These are phyloP conservation scores for Lepus americanus DNA, from an alignment of 2,113 vertebrate genomes.

Conservation along the genomic window DNA sequence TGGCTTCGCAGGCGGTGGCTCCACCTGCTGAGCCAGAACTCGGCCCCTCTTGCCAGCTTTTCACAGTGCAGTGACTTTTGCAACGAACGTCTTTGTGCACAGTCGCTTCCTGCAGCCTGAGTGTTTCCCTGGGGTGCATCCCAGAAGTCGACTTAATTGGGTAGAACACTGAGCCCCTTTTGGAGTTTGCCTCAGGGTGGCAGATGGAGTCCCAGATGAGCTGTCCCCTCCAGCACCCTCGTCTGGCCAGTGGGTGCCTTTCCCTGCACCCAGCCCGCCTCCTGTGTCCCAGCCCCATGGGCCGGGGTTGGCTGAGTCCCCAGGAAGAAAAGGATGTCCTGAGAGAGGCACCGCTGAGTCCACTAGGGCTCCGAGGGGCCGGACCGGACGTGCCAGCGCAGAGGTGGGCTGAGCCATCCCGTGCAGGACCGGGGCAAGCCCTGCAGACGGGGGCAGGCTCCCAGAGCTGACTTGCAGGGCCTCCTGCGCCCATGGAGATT, in stretches of 20 bases:
- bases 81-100: background rate
- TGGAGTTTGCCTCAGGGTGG: background rate
- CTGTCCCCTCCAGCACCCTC: background rate
- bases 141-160: background rate
- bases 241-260: background rate
- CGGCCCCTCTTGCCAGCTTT: background rate
- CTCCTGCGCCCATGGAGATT: background rate
- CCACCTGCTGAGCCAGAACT: too few relatives aligned
- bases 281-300: too few relatives aligned
- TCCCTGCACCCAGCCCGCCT: background rate
- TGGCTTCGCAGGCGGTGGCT: too few relatives aligned
- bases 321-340: background rate
- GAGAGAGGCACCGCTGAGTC: background rate
- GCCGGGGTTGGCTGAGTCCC: background rate
- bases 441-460: background rate
- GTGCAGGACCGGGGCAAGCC: background rate
- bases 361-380: background rate
- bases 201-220: background rate
- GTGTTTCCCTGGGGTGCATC: background rate
- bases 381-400: rapidly evolving
- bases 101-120: background rate
- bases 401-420: background rate
- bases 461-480: background rate
- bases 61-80: background rate
- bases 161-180: background rate